Percentiles rank a stretch among this genome's conserved stretches.
Evolutionary conservation across 2,888 invertebrate genomes (phyloP).

Genomic region (Ophion ventricosus): DNA sequence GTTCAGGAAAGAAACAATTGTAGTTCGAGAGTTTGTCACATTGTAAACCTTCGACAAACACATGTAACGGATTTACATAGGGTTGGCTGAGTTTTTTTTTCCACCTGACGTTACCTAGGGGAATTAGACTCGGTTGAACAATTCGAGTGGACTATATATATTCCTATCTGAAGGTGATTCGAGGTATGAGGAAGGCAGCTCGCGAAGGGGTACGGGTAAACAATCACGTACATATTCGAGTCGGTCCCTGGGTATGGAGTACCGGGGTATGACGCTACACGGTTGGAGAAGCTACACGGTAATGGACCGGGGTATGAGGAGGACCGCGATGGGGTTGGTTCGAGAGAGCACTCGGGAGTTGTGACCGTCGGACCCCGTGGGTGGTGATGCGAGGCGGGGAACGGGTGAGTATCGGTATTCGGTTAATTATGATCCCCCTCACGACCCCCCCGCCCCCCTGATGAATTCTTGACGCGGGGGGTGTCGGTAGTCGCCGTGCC

Average conservation of each 20-base stretch:
- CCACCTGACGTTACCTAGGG: slow-evolving; percentile 5
- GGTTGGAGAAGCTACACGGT: slow-evolving; percentile 39
- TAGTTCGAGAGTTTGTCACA: too few species aligned
- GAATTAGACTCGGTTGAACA: slow-evolving; percentile 35
- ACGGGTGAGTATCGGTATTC: slow-evolving; percentile 82
- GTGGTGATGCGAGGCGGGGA: slow-evolving; percentile 65
- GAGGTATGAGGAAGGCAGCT: slow-evolving; percentile 38
- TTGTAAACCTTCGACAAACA: too few species aligned
- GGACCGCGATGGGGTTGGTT: slow-evolving; percentile 61
- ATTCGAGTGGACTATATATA: slow-evolving; percentile 46
- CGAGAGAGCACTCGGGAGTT: slow-evolving; percentile 52
- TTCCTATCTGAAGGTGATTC: slow-evolving; percentile 39
- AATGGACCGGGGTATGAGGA: slow-evolving; percentile 54
- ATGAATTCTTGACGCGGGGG: slow-evolving; percentile 83
- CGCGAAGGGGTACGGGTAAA: slow-evolving; percentile 60
- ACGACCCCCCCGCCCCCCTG: slow-evolving; percentile 69
- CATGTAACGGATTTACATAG: too few species aligned
- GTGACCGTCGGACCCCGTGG: slow-evolving; percentile 60
- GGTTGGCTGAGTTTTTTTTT: not conserved
- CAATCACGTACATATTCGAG: slow-evolving; percentile 78
- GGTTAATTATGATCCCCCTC: slow-evolving; percentile 82
- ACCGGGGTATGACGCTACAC: slow-evolving; percentile 59
- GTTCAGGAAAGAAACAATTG: too few species aligned
- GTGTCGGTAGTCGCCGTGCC: slow-evolving; percentile 81
- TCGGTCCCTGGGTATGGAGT: slow-evolving; percentile 75